Percentiles rank a stretch among this genome's conserved stretches.
Conservation (phyloP, 2,797 vertebrate genomes). For the Pyrocephalus nanus region DNA sequence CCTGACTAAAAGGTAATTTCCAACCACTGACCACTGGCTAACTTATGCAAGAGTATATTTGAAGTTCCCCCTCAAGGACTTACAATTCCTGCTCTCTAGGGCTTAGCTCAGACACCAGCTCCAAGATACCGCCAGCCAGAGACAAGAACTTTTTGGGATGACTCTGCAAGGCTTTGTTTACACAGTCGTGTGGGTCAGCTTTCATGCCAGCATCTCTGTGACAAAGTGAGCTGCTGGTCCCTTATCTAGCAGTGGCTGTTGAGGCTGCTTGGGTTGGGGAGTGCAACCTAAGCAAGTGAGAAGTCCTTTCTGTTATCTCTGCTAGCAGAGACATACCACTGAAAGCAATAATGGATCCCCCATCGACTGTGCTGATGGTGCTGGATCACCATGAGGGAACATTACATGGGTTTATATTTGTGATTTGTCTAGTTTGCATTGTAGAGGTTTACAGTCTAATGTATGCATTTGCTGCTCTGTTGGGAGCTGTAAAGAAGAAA, state of each 20-base stretch:
- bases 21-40: background rate
- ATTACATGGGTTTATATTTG: background rate
- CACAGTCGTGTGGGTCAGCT: background rate
- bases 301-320: background rate
- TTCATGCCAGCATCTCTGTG: background rate
- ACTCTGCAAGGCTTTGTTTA: background rate
- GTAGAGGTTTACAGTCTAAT: background rate
- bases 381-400: background rate
- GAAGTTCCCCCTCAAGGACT: background rate
- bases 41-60: background rate
- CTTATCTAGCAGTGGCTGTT: background rate
- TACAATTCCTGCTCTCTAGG: background rate
- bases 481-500: slow-evolving; percentile 51
- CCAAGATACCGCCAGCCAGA: background rate
- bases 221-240: background rate
- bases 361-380: background rate
- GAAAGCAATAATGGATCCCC: background rate
- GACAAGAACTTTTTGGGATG: background rate
- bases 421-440: slow-evolving; percentile 21
- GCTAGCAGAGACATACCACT: background rate
- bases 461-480: background rate
- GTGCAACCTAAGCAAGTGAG: background rate
- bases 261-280: background rate
- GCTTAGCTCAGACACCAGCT: background rate
- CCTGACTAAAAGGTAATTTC: background rate